phyloP scores from a whole-genome alignment of 2,113 vertebrate species.

The Lampris incognitus region DNA sequence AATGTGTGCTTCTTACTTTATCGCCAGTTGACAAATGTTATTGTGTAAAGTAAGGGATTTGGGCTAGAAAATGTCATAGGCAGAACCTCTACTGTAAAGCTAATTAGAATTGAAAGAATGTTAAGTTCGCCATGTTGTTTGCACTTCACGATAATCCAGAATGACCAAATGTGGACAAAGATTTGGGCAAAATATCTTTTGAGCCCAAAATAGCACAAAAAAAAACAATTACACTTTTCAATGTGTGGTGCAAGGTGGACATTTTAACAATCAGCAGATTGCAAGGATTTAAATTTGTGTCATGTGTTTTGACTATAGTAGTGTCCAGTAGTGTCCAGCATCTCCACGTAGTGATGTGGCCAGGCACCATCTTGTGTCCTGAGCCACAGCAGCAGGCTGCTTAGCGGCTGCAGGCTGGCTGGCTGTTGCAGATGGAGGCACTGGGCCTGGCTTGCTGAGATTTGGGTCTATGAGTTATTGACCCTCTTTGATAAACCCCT shows the following conservation, averaged over 20 bases:
- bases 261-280: not conserved
- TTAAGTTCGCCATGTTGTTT: slow-evolving; percentile 60
- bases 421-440: slow-evolving; percentile 37
- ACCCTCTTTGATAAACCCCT: slow-evolving; percentile 80
- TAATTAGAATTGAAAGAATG: slow-evolving; percentile 67
- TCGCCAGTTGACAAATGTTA: slow-evolving; percentile 43
- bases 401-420: slow-evolving; percentile 59
- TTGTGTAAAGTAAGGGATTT: slow-evolving; percentile 24
- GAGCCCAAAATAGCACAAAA: slow-evolving; percentile 51
- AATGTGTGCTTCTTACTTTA: slow-evolving; percentile 30
- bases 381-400: slow-evolving; percentile 57
- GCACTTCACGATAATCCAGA: slow-evolving; percentile 62
- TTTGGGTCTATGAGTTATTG: slow-evolving; percentile 81
- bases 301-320: slow-evolving; percentile 3
- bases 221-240: no score
- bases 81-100: slow-evolving; percentile 56
- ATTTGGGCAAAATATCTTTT: slow-evolving; percentile 44
- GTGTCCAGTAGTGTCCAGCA: slow-evolving; percentile 12
- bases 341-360: slow-evolving; percentile 33
- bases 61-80: slow-evolving; percentile 39
- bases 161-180: slow-evolving; percentile 62
- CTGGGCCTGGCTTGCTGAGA: slow-evolving; percentile 52
- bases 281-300: not conserved
- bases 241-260: no score
- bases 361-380: slow-evolving; percentile 74